Conservation (phyloP, 2,888 invertebrate species). For the Aproaerema taeniolella region DNA sequence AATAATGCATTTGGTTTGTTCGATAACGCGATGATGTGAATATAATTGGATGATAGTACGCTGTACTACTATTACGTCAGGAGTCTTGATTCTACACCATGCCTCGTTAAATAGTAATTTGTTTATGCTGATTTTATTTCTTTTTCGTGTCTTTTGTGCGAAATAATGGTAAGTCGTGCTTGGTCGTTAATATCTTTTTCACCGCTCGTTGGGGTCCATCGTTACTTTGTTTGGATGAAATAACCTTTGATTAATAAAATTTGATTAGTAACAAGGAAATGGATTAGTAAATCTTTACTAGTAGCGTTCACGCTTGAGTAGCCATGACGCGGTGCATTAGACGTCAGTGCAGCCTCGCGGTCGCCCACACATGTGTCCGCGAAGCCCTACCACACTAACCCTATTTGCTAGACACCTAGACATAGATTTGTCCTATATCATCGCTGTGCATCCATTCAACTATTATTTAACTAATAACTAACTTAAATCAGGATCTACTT, state of each 20-base stretch:
- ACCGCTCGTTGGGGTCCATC: too few relatives aligned
- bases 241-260: too few relatives aligned
- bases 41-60: conserved; percentile 43
- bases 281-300: too few relatives aligned
- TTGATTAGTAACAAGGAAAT: too few relatives aligned
- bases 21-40: conserved; percentile 35
- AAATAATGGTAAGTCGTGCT: too few relatives aligned
- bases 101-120: conserved; percentile 7
- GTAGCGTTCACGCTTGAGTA: conserved; percentile 45
- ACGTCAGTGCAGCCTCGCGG: conserved; percentile 32
- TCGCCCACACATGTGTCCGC: conserved; percentile 38
- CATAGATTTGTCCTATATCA: conserved; percentile 38
- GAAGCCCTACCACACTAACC: conserved; percentile 64
- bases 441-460: conserved; percentile 29
- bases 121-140: conserved; percentile 7
- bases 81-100: neutral
- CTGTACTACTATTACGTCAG: conserved; percentile 12
- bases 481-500: neutral
- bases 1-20: conserved; percentile 30
- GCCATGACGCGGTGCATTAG: conserved; percentile 31
- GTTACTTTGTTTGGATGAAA: too few relatives aligned
- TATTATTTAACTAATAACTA: neutral
- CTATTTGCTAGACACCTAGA: conserved; percentile 54
- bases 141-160: neutral
- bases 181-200: too few relatives aligned